Base-by-base conservation (phyloP, 2,113 vertebrate species). In the Eupsittula cactorum region DNA sequence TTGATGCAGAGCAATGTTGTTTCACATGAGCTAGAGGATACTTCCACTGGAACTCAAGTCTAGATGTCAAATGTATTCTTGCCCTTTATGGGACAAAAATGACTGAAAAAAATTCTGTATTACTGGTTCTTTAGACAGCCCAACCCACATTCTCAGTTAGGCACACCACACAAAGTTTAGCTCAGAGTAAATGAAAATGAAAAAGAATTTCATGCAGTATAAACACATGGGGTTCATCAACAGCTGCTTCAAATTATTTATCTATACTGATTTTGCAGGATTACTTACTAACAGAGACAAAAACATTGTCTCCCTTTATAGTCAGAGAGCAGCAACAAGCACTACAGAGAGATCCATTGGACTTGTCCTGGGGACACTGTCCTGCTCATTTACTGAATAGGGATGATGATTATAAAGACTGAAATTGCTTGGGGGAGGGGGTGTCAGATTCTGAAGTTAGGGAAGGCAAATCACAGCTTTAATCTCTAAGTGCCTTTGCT, bases 51-150 rank as follows among this genome's bases (percentile, higher is more conserved):
- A 64, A n/a, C 3, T 62, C 11, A 53, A 27, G 23, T 50, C 70
- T 20, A 33, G 35, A 19, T 1, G 1, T 3, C 13, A 76, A 47
- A 19, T 10, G 6, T 33, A 6, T 50, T 50, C 23, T 5, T 1
- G 14, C 6, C 9, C n/a, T 13, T n/a, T 47, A 42, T 2, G 15
- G 52, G 15, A 9, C 14, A 42, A 33, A 67, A 67, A 60, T 9
- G 28, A 41, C 29, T 13, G 31, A 14, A 24, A 59, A 65, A 35
- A 10, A 7, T 5, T 2, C 19, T 71, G 42, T 10, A 10, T 6
- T 4, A 4, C 19, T 71, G 42, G 9, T 57, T n/a, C 35, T 57
- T 77, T 39, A 28, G 50, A 6, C 11, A 52, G 44, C n/a, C 73
- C 41, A 18, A 50, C 1, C 11, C 44, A 59, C 1, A 0, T 31